phyloP scores from a whole-genome alignment of 2,797 vertebrate genomes.

The Sylvia borin region DNA sequence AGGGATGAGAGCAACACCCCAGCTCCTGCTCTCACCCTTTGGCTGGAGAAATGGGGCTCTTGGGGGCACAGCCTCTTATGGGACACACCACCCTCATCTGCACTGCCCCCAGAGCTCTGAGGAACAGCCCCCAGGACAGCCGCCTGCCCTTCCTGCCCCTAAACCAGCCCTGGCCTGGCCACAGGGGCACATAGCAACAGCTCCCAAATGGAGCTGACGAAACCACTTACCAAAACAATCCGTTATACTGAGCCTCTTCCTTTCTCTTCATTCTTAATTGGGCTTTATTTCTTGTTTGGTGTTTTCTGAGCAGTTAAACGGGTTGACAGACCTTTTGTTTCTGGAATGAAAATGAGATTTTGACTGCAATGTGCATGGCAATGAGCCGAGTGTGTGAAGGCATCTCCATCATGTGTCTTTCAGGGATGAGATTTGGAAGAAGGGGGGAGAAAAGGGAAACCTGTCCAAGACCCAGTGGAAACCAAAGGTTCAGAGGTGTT shows the following conservation, averaged over 20 bases:
- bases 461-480: not conserved
- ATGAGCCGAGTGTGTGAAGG: not conserved
- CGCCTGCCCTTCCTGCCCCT: not conserved
- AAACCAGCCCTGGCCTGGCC: not conserved
- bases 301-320: conserved; percentile 60
- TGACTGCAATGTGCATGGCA: conserved; percentile 1
- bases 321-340: conserved; percentile 65
- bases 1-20: not conserved
- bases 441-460: not conserved
- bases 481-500: not conserved
- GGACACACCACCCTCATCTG: fast-evolving
- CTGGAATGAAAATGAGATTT: conserved; percentile 65
- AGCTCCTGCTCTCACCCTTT: not conserved
- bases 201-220: not conserved
- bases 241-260: conserved; percentile 40
- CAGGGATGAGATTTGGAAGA: not conserved
- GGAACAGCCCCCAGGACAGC: not conserved
- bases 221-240: conserved; percentile 41
- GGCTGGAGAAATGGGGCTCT: not conserved
- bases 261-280: conserved; percentile 56
- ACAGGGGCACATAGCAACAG: not conserved
- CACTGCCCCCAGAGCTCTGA: not conserved
- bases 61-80: not conserved
- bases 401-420: not conserved
- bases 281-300: conserved; percentile 64